Base-by-base conservation (phyloP, 1,140 invertebrate genomes). In the Cotesia typhae region DNA sequence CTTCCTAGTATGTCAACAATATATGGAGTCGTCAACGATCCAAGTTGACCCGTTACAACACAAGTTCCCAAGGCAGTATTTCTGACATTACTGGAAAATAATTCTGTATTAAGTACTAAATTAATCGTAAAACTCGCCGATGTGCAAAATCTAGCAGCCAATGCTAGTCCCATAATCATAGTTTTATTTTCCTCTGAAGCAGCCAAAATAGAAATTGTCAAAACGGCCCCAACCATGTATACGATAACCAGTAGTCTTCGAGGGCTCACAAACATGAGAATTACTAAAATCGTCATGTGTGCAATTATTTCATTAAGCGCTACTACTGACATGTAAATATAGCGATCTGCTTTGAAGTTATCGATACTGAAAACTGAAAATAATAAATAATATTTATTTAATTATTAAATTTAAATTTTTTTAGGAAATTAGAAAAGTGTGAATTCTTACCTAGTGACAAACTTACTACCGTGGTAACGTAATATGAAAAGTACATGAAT, bases 41-140 rank as follows among this genome's bases (percentile, higher is more conserved):
- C 91, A 7, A 92, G 78, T 74, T 92, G 88, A 1, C 90, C 90
- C 77, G 88, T 85, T 7, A 89, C 89, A 0, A 90, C 90, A 59
- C 89, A 88, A 1, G 87, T 88, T 1, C 92, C 91, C 20, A 92
- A 77, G 0, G 89, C 91, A 1, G 89, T 88, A 77, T 91, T 92
- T 57, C 92, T 84, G 6, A 75, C 70, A 0, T 82, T 85, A 10
- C 92, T 92, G 10, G 91, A 91, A 77, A 90, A 91, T 1, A 91
- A 77, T 75, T 90, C 89, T 0, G 89, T 88, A 0, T 87, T 89
- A 74, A 91, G 91, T 1, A 93, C 82, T 37, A 91, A 91, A 3
- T 90, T 86, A 4, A 91, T 87, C 12, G 88, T 88, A 78, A 91
- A 92, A 4, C 90, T 88, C 14, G 89, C 88, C 2, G 89, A 90